Conservation (phyloP, 2,888 invertebrate species). For the Sminthurinus aureus region DNA sequence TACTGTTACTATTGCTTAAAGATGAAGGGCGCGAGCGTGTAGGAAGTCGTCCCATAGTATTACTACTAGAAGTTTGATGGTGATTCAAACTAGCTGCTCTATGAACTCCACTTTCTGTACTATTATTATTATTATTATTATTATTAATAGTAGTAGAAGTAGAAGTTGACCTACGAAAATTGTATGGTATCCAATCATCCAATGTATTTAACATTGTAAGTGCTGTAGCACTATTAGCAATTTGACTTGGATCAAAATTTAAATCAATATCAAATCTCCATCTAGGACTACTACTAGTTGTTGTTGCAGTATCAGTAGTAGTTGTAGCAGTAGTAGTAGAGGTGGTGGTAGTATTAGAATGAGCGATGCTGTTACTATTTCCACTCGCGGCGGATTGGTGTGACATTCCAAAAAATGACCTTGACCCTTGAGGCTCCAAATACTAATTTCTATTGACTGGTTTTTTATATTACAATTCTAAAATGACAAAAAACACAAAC, state of each 20-base stretch:
- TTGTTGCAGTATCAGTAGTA: no score
- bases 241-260: slow-evolving; percentile 47
- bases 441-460: background rate
- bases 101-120: background rate
- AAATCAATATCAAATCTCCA: slow-evolving; percentile 54
- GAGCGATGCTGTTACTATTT: background rate
- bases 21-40: slow-evolving; percentile 19
- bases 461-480: background rate
- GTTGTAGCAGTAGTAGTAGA: no score
- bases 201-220: slow-evolving; percentile 50
- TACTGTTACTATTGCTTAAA: background rate
- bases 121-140: background rate
- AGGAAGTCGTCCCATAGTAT: background rate
- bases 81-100: background rate
- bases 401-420: slow-evolving; percentile 21
- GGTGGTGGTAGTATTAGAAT: no score
- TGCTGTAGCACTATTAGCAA: slow-evolving; percentile 39
- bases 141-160: background rate
- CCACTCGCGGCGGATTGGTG: slow-evolving; percentile 14
- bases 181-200: background rate
- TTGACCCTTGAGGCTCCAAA: background rate
- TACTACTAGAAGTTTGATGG: background rate
- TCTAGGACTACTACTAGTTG: slow-evolving; percentile 16
- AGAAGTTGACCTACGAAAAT: slow-evolving; percentile 39
- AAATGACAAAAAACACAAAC: no score